Evolutionary conservation across 1,140 invertebrate species (phyloP).

Genomic region (Ostrea edulis): DNA sequence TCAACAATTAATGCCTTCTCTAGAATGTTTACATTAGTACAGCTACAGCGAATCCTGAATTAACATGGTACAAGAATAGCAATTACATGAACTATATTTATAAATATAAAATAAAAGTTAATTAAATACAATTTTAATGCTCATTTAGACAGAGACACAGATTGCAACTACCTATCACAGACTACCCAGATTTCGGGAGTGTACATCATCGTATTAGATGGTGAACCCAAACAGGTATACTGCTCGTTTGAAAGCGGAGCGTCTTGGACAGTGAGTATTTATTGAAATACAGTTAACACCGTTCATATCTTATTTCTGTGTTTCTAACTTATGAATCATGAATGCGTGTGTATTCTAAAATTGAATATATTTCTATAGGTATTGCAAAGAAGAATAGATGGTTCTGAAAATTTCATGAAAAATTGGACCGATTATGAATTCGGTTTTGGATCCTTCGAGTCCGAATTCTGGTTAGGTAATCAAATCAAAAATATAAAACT

Average conservation of each 20-base stretch:
- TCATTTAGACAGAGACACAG: not conserved
- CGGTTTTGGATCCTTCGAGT: slow-evolving; percentile 91
- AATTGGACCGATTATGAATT: slow-evolving; percentile 96
- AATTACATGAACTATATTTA: no score
- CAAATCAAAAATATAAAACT: not conserved
- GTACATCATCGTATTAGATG: not conserved
- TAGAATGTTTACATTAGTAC: no score
- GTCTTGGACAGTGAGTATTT: not conserved
- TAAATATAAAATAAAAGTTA: not conserved
- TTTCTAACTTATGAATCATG: not conserved
- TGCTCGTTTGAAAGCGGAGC: not conserved
- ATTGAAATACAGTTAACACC: no score
- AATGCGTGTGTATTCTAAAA: not conserved
- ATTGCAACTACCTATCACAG: not conserved
- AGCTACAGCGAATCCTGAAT: no score
- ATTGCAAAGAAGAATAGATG: slow-evolving; percentile 88
- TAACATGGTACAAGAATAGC: no score
- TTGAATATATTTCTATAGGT: slow-evolving; percentile 65
- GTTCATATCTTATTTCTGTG: not conserved
- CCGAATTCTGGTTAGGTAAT: slow-evolving; percentile 79
- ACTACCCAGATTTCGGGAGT: not conserved
- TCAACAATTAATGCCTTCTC: no score
- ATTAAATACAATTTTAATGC: not conserved
- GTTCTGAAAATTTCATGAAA: slow-evolving; percentile 89
- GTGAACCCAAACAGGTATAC: not conserved